A percentile compares a stretch with the other conserved stretches of the same genome.
Evolutionary conservation across 2,113 vertebrate genomes (phyloP).

Genomic region (Naja naja): DNA sequence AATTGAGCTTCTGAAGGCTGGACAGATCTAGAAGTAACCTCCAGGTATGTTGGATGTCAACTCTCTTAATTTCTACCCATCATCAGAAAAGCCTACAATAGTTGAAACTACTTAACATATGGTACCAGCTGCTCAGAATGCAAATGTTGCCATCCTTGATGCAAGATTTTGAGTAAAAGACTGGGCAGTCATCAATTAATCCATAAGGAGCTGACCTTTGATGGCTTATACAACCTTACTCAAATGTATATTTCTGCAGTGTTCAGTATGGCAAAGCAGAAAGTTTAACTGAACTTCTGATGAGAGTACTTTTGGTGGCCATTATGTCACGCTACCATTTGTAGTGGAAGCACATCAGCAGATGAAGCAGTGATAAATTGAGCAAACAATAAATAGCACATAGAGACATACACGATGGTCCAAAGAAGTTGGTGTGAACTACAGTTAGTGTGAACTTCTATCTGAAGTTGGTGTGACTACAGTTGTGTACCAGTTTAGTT

Average conservation of each 20-base stretch:
- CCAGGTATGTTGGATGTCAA: background rate
- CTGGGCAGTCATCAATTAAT: background rate
- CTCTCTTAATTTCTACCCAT: background rate
- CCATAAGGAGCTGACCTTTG: background rate
- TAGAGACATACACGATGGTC: background rate
- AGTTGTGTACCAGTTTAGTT: background rate
- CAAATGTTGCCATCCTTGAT: background rate
- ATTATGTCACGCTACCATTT: background rate
- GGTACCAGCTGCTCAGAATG: background rate
- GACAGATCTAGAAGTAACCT: background rate
- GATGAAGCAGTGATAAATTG: background rate
- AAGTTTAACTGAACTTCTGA: background rate
- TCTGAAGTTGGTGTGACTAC: background rate
- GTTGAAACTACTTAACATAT: background rate
- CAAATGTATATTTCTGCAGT: background rate
- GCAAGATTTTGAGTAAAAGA: background rate
- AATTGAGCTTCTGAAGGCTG: background rate
- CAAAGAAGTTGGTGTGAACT: too few relatives aligned
- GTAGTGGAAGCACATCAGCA: background rate
- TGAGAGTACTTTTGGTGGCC: too few relatives aligned
- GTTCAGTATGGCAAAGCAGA: background rate
- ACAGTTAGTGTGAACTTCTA: too few relatives aligned
- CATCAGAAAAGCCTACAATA: background rate
- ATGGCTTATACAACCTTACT: background rate
- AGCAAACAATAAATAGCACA: background rate